These are phyloP conservation scores for Epizoanthus illoricatus DNA, from an alignment of 92 coral and sea anemone species.

Conservation along the genomic window DNA sequence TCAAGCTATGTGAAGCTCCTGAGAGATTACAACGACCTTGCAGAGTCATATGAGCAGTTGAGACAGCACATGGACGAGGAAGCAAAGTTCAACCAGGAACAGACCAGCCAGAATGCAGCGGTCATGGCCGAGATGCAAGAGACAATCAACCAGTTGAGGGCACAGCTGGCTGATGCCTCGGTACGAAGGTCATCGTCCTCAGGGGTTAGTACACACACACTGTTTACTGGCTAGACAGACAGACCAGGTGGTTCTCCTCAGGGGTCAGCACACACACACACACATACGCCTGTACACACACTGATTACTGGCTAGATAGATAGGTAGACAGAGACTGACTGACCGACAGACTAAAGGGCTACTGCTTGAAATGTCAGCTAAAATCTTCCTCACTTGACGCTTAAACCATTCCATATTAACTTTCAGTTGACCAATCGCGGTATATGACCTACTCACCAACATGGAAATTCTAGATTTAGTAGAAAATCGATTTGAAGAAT, in stretches of 20 bases:
- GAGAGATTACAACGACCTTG: conserved; percentile 88
- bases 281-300: too few species aligned
- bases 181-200: conserved; percentile 68
- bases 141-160: conserved; percentile 76
- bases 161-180: conserved; percentile 71
- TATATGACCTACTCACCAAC: too few species aligned
- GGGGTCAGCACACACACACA: conserved; percentile 74
- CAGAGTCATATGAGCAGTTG: conserved; percentile 76
- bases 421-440: too few species aligned
- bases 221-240: background rate
- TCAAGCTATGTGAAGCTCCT: conserved; percentile 71
- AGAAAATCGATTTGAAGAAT: too few species aligned
- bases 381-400: too few species aligned
- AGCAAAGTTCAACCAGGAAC: conserved; percentile 86
- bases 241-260: conserved; percentile 61
- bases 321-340: background rate
- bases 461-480: too few species aligned
- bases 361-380: too few species aligned
- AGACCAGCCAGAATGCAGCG: conserved; percentile 90
- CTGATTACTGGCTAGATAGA: too few species aligned
- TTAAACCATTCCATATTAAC: too few species aligned
- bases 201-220: conserved; percentile 51
- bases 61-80: conserved; percentile 75
- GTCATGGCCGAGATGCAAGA: conserved; percentile 99
- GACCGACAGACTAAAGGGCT: too few species aligned